Conservation (phyloP, 2,113 vertebrate species). For the Seriola dumerili region DNA sequence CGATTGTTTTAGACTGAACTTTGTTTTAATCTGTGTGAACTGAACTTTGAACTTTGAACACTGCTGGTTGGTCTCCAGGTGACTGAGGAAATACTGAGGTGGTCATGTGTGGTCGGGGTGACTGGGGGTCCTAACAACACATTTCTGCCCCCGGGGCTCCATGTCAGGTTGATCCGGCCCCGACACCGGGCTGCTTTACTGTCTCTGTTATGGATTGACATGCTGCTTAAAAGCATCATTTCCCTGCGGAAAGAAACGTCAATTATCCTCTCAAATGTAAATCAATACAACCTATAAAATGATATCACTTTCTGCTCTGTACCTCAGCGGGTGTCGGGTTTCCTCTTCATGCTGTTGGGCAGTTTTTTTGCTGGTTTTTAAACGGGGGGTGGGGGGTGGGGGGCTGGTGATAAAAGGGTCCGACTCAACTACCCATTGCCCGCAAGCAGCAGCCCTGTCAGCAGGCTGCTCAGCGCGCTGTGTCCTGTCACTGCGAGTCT, state of each 20-base stretch:
- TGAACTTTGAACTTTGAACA: no score
- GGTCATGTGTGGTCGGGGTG: no score
- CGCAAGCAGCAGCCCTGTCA: neutral
- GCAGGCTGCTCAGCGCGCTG: no score
- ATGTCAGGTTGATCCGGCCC: neutral
- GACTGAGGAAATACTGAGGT: no score
- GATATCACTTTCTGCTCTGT: neutral
- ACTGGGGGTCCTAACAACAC: no score
- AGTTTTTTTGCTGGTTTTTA: neutral
- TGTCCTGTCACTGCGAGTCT: neutral
- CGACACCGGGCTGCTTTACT: no score
- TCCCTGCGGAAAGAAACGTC: neutral
- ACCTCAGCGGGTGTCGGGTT: neutral
- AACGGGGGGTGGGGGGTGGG: no score
- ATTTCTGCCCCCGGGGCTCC: neutral
- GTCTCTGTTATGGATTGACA: neutral
- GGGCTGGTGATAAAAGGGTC: neutral
- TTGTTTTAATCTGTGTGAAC: no score
- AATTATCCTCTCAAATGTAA: constrained; percentile 3
- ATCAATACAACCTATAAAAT: neutral
- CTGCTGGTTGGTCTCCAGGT: no score
- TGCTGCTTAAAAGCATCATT: constrained; percentile 11
- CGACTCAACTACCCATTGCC: neutral
- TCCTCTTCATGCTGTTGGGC: neutral
- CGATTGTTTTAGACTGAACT: no score